Evolutionary conservation across 2,113 vertebrate genomes (phyloP).

Genomic region (Desmodus rotundus): DNA sequence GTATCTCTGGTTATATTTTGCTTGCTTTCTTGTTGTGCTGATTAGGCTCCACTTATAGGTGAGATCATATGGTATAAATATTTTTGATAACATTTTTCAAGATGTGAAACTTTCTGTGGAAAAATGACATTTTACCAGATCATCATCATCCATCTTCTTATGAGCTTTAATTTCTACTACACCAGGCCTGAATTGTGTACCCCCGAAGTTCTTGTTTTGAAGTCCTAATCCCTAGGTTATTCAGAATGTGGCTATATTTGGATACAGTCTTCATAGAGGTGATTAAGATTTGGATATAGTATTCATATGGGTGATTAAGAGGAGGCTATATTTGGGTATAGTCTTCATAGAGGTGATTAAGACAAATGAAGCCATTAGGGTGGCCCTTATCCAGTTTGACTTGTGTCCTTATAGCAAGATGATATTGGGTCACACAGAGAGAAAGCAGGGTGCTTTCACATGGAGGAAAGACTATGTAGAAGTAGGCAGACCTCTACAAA

Average conservation of each 20-base stretch:
- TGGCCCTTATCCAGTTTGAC: neutral
- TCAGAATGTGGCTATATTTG: neutral
- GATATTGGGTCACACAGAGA: neutral
- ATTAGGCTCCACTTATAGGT: too few relatives aligned
- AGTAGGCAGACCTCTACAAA: neutral
- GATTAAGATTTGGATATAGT: neutral
- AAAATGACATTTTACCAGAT: neutral
- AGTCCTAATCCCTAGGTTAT: accelerated
- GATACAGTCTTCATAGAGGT: neutral
- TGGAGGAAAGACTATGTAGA: accelerated
- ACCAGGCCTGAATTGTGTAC: neutral
- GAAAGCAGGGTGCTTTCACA: accelerated
- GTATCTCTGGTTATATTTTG: too few relatives aligned
- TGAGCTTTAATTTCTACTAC: neutral
- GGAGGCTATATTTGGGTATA: neutral
- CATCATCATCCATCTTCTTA: neutral
- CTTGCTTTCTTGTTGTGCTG: too few relatives aligned
- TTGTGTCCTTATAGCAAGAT: neutral
- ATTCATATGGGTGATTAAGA: neutral
- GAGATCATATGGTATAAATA: too few relatives aligned
- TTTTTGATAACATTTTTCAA: neutral
- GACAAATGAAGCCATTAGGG: neutral
- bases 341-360: neutral
- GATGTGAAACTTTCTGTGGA: neutral
- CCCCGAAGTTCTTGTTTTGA: neutral